phyloP scores from a whole-genome alignment of 2,113 vertebrate genomes.

The Pipa parva region DNA sequence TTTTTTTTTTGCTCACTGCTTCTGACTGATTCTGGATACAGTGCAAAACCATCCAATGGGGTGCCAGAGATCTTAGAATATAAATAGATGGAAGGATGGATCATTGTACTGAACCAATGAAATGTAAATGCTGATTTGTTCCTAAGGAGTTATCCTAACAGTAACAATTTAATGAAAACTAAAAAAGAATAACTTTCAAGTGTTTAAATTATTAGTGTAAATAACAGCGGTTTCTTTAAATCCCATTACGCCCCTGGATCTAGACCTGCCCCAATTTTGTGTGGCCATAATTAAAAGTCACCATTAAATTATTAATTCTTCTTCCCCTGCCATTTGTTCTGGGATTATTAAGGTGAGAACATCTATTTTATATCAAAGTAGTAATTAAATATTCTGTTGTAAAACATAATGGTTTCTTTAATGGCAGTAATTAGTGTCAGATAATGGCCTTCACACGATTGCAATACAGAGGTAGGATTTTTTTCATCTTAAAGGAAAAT shows the following conservation, averaged over 20 bases:
- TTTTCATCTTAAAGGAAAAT: background rate
- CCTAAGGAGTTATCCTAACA: no score
- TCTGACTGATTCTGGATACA: no score
- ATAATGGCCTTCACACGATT: background rate
- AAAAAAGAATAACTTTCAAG: no score
- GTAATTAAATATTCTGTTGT: constrained; percentile 21
- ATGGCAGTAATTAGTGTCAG: background rate
- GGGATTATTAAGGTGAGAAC: constrained; percentile 13
- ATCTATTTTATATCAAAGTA: constrained; percentile 17
- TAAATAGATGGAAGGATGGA: no score
- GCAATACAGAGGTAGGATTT: background rate
- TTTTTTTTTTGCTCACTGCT: no score
- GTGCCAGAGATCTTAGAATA: no score
- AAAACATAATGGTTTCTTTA: constrained; percentile 17
- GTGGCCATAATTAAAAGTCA: constrained; percentile 13
- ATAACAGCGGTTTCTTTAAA: background rate
- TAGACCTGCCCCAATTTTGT: background rate
- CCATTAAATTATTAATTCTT: constrained; percentile 8
- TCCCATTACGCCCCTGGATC: background rate
- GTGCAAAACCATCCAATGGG: no score
- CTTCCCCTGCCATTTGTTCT: background rate
- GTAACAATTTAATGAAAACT: no score
- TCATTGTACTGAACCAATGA: no score
- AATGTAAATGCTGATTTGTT: no score
- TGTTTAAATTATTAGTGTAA: no score